Conservation (phyloP, 2,888 invertebrate genomes). For the Sarcophaga subvicina region DNA sequence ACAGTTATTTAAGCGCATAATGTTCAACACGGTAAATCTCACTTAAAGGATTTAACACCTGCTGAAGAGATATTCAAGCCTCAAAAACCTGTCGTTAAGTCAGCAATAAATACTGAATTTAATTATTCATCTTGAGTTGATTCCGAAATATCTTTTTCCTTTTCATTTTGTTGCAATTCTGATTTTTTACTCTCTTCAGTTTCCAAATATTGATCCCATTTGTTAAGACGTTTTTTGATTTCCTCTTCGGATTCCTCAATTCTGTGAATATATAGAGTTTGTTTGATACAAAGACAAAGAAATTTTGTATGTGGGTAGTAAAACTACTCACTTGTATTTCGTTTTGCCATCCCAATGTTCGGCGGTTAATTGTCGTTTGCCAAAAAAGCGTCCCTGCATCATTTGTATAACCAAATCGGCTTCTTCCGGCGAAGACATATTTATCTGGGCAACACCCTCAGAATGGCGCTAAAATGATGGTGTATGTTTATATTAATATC, state of each 20-base stretch:
- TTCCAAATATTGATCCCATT: conserved; percentile 92
- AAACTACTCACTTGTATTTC: conserved; percentile 87
- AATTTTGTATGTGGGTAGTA: too few relatives aligned
- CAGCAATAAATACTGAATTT: neutral
- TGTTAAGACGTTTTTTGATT: conserved; percentile 89
- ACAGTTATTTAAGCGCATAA: too few relatives aligned
- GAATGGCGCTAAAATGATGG: conserved; percentile 87
- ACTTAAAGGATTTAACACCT: neutral
- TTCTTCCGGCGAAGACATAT: conserved; percentile 94
- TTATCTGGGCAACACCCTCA: conserved; percentile 96
- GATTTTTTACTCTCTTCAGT: conserved; percentile 81
- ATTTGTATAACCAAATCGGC: conserved; percentile 94
- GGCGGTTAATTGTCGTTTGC: conserved; percentile 91
- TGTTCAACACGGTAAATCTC: neutral
- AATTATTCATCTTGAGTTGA: neutral
- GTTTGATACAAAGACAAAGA: too few relatives aligned
- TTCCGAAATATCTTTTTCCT: neutral
- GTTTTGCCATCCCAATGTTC: conserved; percentile 98
- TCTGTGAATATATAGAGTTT: conserved; percentile 79
- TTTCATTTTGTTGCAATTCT: conserved; percentile 20
- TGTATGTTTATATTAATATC: neutral
- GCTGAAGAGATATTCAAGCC: neutral
- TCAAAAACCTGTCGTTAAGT: neutral
- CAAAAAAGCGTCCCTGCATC: conserved; percentile 95
- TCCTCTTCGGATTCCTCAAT: conserved; percentile 96